A percentile compares a stretch with the other conserved stretches of the same genome.
phyloP scores from a whole-genome alignment of 2,888 invertebrate genomes.

The Andrena marginata region DNA sequence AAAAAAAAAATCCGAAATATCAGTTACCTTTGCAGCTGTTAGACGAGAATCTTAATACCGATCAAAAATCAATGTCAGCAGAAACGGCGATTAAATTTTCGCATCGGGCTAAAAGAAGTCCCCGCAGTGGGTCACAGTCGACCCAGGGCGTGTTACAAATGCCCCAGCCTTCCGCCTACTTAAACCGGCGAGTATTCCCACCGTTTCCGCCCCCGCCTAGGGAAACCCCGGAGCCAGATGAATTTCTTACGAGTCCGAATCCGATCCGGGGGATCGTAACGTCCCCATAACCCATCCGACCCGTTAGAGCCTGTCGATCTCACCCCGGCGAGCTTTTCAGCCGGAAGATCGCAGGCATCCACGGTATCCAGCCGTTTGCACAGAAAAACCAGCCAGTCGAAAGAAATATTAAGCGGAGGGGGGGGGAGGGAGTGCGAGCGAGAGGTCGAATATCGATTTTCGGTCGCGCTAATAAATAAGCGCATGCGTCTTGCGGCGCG shows the following conservation, averaged over 20 bases:
- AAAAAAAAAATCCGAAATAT: too few relatives aligned
- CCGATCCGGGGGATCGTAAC: not conserved
- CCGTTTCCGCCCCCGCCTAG: not conserved
- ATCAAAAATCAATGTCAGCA: too few relatives aligned
- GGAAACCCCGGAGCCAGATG: not conserved
- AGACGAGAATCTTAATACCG: too few relatives aligned
- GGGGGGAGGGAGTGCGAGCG: slow-evolving; percentile 58
- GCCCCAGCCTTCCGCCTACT: not conserved
- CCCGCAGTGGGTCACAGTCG: too few relatives aligned
- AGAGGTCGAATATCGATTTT: slow-evolving; percentile 80
- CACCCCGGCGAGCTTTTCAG: too few relatives aligned
- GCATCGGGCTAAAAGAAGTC: too few relatives aligned
- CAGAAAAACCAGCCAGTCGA: slow-evolving; percentile 65
- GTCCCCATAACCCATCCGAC: not conserved
- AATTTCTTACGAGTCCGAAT: slow-evolving; percentile 15
- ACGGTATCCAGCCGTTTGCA: slow-evolving; percentile 32
- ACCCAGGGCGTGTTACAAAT: not conserved
- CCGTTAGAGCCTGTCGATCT: not conserved
- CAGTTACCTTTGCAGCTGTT: too few relatives aligned
- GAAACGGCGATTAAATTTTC: too few relatives aligned
- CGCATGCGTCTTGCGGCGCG: slow-evolving; percentile 77
- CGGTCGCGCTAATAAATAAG: slow-evolving; percentile 81
- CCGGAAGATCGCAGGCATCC: too few relatives aligned
- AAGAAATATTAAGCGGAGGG: slow-evolving; percentile 76
- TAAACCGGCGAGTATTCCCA: not conserved